A percentile compares a stretch with the other conserved stretches of the same genome.
These are phyloP conservation scores for Cavia porcellus DNA, from an alignment of 2,113 vertebrate species.

Conservation along the genomic window DNA sequence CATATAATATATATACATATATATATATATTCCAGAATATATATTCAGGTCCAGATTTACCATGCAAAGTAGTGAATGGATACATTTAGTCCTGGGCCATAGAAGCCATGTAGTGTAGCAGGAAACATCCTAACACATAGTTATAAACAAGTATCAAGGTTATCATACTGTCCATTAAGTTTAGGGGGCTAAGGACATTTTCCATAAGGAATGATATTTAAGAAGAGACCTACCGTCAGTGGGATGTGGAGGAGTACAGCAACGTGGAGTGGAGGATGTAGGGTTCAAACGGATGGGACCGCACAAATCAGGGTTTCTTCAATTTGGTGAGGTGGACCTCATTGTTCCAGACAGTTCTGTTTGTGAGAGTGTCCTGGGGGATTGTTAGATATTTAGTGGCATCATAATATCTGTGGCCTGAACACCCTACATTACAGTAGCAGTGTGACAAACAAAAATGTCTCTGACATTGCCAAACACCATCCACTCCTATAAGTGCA, in stretches of 20 bases:
- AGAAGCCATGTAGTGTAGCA: not conserved
- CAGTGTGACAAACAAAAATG: conserved; percentile 4
- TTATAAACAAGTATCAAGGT: not conserved
- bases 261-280: too few relatives aligned
- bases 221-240: not conserved
- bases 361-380: not conserved
- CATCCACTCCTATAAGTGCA: not conserved
- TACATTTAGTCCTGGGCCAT: not conserved
- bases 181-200: not conserved
- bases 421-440: not conserved
- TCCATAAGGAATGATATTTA: not conserved
- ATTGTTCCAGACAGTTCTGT: not conserved
- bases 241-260: not conserved
- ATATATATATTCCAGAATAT: too few relatives aligned
- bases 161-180: not conserved
- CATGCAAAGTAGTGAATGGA: not conserved
- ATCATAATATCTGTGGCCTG: not conserved
- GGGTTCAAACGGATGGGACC: not conserved
- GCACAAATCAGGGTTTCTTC: not conserved
- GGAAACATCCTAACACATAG: not conserved
- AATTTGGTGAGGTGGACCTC: not conserved
- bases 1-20: not conserved
- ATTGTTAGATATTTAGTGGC: not conserved
- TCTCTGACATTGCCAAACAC: not conserved
- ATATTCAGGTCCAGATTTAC: conserved; percentile 67